phyloP scores from a whole-genome alignment of 1,140 invertebrate genomes.

The Eriocheir sinensis region DNA sequence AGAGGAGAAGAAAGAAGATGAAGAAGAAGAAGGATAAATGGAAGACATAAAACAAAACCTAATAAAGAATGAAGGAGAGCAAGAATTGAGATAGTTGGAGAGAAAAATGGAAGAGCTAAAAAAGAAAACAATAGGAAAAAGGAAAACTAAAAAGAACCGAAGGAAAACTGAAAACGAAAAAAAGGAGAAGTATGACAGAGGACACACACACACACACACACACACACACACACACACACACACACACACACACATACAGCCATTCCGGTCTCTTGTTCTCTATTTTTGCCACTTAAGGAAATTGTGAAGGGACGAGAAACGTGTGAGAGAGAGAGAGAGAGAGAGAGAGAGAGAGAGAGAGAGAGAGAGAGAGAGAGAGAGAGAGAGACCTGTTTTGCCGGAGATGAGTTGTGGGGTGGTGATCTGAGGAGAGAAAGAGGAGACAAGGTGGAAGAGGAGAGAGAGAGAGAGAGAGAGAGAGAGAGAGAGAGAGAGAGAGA shows the following conservation, averaged over 20 bases:
- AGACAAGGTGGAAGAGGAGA: too few species aligned
- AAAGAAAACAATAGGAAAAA: not conserved
- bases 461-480: too few species aligned
- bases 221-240: slow-evolving; percentile 41
- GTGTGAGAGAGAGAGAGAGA: not conserved
- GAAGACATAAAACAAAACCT: too few species aligned
- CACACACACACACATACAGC: slow-evolving; percentile 4
- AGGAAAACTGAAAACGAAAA: not conserved
- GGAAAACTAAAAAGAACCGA: not conserved
- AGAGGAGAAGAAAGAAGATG: not conserved
- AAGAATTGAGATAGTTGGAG: too few species aligned
- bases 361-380: slow-evolving; percentile 15
- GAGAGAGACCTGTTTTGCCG: too few species aligned
- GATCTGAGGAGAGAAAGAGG: too few species aligned
- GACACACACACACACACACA: slow-evolving; percentile 40
- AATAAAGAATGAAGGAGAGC: too few species aligned
- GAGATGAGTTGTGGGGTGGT: too few species aligned
- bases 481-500: not conserved
- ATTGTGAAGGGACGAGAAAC: not conserved
- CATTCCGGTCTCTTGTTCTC: not conserved
- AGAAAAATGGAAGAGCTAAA: too few species aligned
- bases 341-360: slow-evolving; percentile 18
- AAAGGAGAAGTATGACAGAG: not conserved
- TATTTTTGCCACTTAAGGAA: slow-evolving; percentile 7
- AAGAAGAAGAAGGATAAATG: not conserved